Evolutionary conservation across 2,888 invertebrate species (phyloP).

Genomic region (Cancer borealis): DNA sequence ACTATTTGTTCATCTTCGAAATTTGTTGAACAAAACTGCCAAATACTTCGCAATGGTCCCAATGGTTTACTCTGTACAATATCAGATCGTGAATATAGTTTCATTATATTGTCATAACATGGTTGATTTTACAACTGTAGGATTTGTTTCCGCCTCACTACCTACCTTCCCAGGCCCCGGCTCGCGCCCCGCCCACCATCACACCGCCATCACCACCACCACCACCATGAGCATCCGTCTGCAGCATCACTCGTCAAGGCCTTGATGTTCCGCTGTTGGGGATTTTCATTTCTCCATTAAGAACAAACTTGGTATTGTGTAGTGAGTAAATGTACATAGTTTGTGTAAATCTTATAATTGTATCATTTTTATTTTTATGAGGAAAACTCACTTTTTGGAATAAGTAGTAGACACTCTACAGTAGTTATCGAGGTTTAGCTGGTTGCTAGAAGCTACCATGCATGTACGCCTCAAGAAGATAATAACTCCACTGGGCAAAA

Average conservation of each 20-base stretch:
- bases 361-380: conserved; percentile 44
- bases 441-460: conserved; percentile 22
- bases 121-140: background rate
- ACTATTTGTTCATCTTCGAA: background rate
- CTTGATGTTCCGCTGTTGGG: conserved; percentile 41
- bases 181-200: background rate
- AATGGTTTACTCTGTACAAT: background rate
- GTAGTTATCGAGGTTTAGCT: conserved; percentile 8
- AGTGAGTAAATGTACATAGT: conserved; percentile 43
- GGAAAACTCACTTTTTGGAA: conserved; percentile 35
- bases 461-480: conserved; percentile 34
- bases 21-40: background rate
- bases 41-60: background rate
- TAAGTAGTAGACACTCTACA: conserved; percentile 25
- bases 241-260: conserved; percentile 41
- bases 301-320: conserved; percentile 43
- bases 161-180: conserved; percentile 11
- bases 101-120: background rate
- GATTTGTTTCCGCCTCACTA: background rate
- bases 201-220: background rate
- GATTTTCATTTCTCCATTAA: conserved; percentile 26
- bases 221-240: conserved; percentile 18
- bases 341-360: conserved; percentile 38
- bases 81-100: background rate
- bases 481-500: background rate